Evolutionary conservation across 1,140 invertebrate species (phyloP), one percentile per base, ranked within the genome.

Genomic region (Drosophila sturtevanti): DNA sequence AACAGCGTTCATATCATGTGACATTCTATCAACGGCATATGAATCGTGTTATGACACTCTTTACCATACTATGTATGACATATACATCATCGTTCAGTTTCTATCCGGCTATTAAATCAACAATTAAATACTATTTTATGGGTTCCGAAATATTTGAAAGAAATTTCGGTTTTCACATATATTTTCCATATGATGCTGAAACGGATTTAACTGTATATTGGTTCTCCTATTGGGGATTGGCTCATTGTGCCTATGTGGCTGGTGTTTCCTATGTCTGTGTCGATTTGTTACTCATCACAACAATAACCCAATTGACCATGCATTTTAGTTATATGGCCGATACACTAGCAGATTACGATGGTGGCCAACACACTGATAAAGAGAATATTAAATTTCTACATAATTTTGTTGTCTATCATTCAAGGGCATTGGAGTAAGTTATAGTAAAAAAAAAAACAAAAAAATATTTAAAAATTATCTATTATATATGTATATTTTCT

Each of bases 81-180:
- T 85, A 89, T 27, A 89, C 85, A 9, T 85, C 85, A 0, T 89
- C 81, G 31, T 89, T 85, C 31, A 89, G 85, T 67, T 89, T 89
- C 21, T 89, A 85, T 79, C 86, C 85, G 63, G 86, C 80, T 21
- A 72, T 89, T 14, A 85, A 86, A 24, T 69, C 81, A 6, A 84
- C 85, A 9, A 67, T 89, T 4, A 84, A 80, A 41, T 89, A 85
- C 9, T 84, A 84, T 35, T 59, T 90, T 1, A 67, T 89, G 69
- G 70, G 74, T 2, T 80, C 79, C 0, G 85, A 89, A 54, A 90
- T 85, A 14, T 89, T 89, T n/a, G 85, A 89, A 27, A 68, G 81
- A 0, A 89, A 89, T 41, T 89, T 78, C 21, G 85, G 85, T 2
- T 89, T 89, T 52, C 80, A 72, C 2, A 86, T 89, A 1, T 62